Evolutionary conservation across 2,113 vertebrate species (phyloP).

Genomic region (Polypterus senegalus): DNA sequence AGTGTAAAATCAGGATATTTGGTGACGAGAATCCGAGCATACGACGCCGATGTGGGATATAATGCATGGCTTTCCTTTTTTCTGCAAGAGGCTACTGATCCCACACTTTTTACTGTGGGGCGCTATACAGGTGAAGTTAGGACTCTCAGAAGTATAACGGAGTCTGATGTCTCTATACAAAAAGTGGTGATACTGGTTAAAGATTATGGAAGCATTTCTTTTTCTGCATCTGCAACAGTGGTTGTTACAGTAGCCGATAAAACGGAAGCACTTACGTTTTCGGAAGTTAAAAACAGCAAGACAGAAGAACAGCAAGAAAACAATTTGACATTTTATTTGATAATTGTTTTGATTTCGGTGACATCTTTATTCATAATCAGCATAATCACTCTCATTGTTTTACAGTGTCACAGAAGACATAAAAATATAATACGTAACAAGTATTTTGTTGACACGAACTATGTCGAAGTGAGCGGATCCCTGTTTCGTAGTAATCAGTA

Average conservation of each 20-base stretch:
- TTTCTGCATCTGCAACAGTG: constrained; percentile 27
- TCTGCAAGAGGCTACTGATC: constrained; percentile 23
- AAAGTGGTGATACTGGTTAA: constrained; percentile 29
- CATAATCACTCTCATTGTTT: constrained; percentile 19
- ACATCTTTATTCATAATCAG: constrained; percentile 26
- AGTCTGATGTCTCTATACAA: constrained; percentile 24
- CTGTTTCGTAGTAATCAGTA: constrained; percentile 22
- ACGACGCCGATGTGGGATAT: constrained; percentile 31
- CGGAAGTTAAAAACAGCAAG: constrained; percentile 10
- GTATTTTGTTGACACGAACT: constrained; percentile 19
- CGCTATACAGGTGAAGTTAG: constrained; percentile 30
- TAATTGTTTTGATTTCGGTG: constrained; percentile 20
- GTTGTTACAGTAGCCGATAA: constrained; percentile 22
- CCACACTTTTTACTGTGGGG: constrained; percentile 26
- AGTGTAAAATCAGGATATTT: constrained; percentile 28
- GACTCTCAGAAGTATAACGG: constrained; percentile 26
- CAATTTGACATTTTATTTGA: constrained; percentile 22
- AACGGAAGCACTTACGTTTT: constrained; percentile 21
- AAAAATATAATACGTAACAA: too few species aligned
- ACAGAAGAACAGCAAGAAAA: constrained; percentile 8
- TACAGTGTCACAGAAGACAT: constrained; percentile 28
- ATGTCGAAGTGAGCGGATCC: constrained; percentile 18
- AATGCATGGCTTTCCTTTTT: constrained; percentile 29
- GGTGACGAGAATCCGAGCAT: constrained; percentile 29
- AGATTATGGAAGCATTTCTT: constrained; percentile 30